A percentile compares a stretch with the other conserved stretches of the same genome.
Evolutionary conservation across 2,797 vertebrate genomes (phyloP).

Genomic region (Threskiornis aethiopicus): DNA sequence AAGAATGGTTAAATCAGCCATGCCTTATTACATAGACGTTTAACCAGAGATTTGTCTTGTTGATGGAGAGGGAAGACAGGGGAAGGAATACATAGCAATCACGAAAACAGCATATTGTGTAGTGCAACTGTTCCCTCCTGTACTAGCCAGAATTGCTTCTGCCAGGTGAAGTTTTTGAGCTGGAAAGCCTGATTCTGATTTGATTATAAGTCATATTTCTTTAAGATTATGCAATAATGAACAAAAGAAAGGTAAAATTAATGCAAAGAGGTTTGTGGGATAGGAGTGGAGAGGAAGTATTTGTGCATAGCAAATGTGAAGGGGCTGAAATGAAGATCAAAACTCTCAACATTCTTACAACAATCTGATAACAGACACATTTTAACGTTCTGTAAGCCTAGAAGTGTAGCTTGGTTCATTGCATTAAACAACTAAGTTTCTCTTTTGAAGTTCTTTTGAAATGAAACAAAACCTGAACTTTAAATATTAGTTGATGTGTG

Average conservation of each 20-base stretch:
- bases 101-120: not conserved
- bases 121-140: not conserved
- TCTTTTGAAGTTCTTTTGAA: not conserved
- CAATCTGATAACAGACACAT: not conserved
- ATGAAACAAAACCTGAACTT: not conserved
- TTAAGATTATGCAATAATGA: not conserved
- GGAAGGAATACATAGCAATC: not conserved
- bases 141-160: not conserved
- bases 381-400: not conserved
- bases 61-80: not conserved
- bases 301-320: not conserved
- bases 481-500: not conserved
- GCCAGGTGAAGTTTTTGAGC: not conserved
- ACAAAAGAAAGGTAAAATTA: not conserved
- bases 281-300: not conserved
- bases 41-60: not conserved
- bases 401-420: not conserved
- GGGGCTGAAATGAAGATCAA: not conserved
- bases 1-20: not conserved
- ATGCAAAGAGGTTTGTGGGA: not conserved
- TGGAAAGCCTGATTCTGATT: not conserved
- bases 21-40: not conserved
- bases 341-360: not conserved
- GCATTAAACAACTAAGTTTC: not conserved
- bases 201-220: not conserved